Base-by-base conservation (phyloP, 2,113 vertebrate genomes). In the Numenius arquata region DNA sequence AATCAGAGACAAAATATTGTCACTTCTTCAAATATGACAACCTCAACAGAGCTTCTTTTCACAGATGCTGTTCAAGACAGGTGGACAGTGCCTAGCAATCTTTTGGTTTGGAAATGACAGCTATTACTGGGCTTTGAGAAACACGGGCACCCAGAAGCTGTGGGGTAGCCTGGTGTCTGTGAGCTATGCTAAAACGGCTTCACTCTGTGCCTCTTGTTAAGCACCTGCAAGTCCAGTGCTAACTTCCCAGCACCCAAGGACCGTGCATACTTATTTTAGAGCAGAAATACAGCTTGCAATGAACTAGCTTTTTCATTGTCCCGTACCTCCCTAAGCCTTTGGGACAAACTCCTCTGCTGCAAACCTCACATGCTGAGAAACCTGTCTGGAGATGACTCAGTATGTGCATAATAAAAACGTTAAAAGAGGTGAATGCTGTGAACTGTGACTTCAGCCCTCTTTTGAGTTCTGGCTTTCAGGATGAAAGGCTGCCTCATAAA, bases 121-220 rank as follows among this genome's bases (percentile, higher is more conserved):
- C 15, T 67, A 0, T 63, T 74, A 13, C 5, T 36, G 55, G 30
- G 16, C n/a, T 86, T 47, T 47, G 73, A 19, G 52, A 38, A 73
- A 34, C 0, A 3, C 2, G 40, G 38, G 40, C 12, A 25, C 9
- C 4, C 20, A 9, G 58, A 47, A 71, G 29, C 19, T 0, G 0
- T 6, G 38, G 50, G 32, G 56, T 29, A 22, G 11, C 55, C 36
- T 47, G 68, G 27, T 50, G n/a, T 29, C 65, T 0, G 0, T 43
- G 48, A 47, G 17, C 34, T 72, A 3, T 12, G 22, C 66, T 62
- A 15, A 2, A 29, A 32, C 25, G 52, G 20, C 32, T 67, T 47
- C 5, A 2, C n/a, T n/a, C 26, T 26, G 8, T 38, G 67, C 19
- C 23, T 43, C 29, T 59, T 79, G 38, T 27, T 38, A 56, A 23